A percentile compares a stretch with the other conserved stretches of the same genome.
phyloP scores from a whole-genome alignment of 2,888 invertebrate species.

The Thysanoteuthis rhombus region DNA sequence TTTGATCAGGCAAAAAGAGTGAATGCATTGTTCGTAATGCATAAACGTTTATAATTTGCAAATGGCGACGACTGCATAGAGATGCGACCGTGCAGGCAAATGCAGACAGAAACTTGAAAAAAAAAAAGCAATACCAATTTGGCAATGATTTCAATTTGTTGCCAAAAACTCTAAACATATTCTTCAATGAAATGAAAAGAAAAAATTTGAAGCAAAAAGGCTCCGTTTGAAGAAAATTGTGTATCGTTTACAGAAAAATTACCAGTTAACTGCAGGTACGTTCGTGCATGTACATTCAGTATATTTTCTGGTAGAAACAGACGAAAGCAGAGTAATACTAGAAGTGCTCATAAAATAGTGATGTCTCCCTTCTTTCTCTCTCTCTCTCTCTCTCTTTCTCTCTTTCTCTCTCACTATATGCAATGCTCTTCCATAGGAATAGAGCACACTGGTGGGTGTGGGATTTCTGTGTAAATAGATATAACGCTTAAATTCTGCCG shows the following conservation, averaged over 20 bases:
- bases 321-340: not conserved
- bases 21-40: no score
- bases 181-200: not conserved
- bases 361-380: not conserved
- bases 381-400: no score
- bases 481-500: no score
- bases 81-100: not conserved
- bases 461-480: no score
- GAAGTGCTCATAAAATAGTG: no score
- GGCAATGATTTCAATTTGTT: not conserved
- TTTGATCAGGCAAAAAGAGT: no score
- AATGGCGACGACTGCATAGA: not conserved
- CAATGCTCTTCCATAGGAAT: no score
- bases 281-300: not conserved
- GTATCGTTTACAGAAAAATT: not conserved
- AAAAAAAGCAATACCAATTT: not conserved
- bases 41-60: not conserved
- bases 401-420: no score
- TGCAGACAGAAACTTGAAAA: not conserved
- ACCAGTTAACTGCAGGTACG: not conserved
- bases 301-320: not conserved
- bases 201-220: not conserved
- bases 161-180: not conserved
- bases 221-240: not conserved
- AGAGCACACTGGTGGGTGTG: no score